Evolutionary conservation across 2,888 invertebrate genomes (phyloP).

Genomic region (Archips xylosteana): DNA sequence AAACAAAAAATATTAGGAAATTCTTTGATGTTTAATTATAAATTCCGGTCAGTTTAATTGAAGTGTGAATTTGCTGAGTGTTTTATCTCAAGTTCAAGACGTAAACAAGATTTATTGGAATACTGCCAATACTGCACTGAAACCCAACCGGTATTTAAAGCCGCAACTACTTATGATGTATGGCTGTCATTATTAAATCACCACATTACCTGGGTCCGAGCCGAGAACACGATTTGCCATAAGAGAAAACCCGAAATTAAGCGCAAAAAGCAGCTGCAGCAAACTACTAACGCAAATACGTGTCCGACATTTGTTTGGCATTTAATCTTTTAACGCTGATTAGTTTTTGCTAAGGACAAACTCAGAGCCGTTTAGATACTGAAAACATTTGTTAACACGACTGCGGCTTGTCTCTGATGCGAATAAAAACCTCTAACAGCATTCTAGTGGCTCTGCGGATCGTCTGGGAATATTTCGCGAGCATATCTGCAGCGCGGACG

Average conservation of each 20-base stretch:
- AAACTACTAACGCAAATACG: constrained; percentile 30
- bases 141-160: constrained; percentile 18
- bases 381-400: constrained; percentile 60
- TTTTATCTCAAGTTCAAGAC: not conserved
- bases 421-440: constrained; percentile 65
- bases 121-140: not conserved
- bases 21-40: too few relatives aligned
- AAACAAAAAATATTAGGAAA: too few relatives aligned
- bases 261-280: constrained; percentile 40
- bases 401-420: constrained; percentile 48
- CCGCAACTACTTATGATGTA: constrained; percentile 60
- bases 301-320: constrained; percentile 38
- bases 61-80: too few relatives aligned
- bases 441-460: constrained; percentile 65
- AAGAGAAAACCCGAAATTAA: constrained; percentile 63
- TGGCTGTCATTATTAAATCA: constrained; percentile 69
- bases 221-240: constrained; percentile 60
- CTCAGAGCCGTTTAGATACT: constrained; percentile 52
- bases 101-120: not conserved
- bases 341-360: constrained; percentile 43
- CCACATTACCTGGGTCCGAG: constrained; percentile 61
- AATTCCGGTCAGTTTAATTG: too few relatives aligned
- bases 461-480: constrained; percentile 65
- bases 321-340: constrained; percentile 37
- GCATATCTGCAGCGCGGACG: constrained; percentile 50